These are phyloP conservation scores for Paramisgurnus dabryanus DNA, from an alignment of 2,113 vertebrate species.

Conservation along the genomic window DNA sequence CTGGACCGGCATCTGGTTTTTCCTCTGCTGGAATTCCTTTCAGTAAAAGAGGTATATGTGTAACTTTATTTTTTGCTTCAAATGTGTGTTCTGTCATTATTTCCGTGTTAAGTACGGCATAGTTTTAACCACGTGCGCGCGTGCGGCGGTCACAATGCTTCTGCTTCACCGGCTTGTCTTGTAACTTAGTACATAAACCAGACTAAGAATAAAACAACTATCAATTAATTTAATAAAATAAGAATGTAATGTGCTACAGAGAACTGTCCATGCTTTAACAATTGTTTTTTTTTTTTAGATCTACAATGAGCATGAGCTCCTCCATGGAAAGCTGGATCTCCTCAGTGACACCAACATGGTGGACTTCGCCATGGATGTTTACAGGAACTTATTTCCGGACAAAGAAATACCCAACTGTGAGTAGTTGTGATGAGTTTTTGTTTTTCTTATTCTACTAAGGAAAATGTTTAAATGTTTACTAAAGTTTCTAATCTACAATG, in stretches of 20 bases:
- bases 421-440: conserved; percentile 46
- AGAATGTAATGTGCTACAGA: too few species aligned
- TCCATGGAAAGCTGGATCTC: conserved; percentile 95
- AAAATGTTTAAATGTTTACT: background rate
- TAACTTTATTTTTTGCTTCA: background rate
- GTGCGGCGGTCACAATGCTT: background rate
- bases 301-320: conserved; percentile 90
- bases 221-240: too few species aligned
- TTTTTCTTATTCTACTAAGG: background rate
- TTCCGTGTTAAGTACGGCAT: background rate
- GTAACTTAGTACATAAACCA: background rate
- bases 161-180: background rate
- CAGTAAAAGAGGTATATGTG: conserved; percentile 87
- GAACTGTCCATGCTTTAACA: background rate
- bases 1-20: conserved; percentile 94
- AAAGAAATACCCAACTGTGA: conserved; percentile 92
- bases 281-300: conserved; percentile 28
- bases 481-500: background rate
- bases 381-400: conserved; percentile 89
- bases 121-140: conserved; percentile 26
- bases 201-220: background rate
- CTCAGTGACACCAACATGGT: conserved; percentile 99
- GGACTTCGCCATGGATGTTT: conserved; percentile 98
- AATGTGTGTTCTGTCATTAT: background rate
- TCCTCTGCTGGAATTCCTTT: conserved; percentile 92